Conservation (phyloP, 2,113 vertebrate species). For the Dicerorhinus sumatrensis region DNA sequence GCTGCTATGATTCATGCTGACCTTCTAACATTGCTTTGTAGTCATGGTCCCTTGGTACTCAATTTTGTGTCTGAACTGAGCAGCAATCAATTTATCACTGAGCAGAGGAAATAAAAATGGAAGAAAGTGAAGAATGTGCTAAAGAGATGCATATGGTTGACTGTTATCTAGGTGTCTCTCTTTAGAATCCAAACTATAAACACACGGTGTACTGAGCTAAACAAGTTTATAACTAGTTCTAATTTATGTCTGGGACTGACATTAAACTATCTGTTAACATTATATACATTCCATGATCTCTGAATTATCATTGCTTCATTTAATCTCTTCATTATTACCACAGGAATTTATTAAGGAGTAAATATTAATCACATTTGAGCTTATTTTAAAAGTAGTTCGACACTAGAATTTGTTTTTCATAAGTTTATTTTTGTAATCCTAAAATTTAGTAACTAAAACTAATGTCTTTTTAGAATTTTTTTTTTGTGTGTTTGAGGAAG, state of each 20-base stretch:
- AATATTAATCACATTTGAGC: not conserved
- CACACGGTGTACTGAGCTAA: not conserved
- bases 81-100: conserved; percentile 22
- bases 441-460: not conserved
- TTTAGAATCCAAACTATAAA: not conserved
- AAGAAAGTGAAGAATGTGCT: not conserved
- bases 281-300: not conserved
- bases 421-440: conserved; percentile 8
- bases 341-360: not conserved
- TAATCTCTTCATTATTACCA: not conserved
- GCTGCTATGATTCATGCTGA: not conserved
- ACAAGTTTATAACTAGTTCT: not conserved
- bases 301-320: not conserved
- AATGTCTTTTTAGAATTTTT: not conserved
- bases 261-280: not conserved
- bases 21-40: not conserved
- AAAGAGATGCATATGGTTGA: not conserved
- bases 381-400: not conserved
- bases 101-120: not conserved
- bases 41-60: not conserved
- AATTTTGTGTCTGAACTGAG: conserved; percentile 21
- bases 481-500: too few species aligned
- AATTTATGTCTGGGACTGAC: not conserved
- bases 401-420: not conserved
- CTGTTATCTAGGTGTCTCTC: not conserved